Base-by-base conservation (phyloP, 2,113 vertebrate genomes). In the Bujurquina vittata region DNA sequence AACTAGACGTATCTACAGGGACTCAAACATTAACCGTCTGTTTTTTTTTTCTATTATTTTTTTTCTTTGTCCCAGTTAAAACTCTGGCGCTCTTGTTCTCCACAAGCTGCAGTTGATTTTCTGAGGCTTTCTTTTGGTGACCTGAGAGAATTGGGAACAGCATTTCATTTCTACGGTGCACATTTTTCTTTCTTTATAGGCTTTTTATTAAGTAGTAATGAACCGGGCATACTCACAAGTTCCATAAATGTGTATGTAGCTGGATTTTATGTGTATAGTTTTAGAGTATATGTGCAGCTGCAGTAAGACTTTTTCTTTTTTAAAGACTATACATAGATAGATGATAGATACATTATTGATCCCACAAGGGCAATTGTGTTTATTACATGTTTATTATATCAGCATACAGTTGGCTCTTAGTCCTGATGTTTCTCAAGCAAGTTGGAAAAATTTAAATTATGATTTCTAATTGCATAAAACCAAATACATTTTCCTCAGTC, bases 101-200 rank as follows among this genome's bases (percentile, higher is more conserved):
- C 12, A 43, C 37, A 18, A 77, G 76, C 77, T 59, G 63, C 4
- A 18, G 74, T 81, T 78, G 78, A 88, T 88, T 81, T 54, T 29
- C 63, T 78, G 82, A 63, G 58, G 57, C 75, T 49, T 59, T 56
- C 26, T 59, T 31, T 8, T 18, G n/a, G 46, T 35, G 49, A 56
- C 55, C 69, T 23, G 72, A 73, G 81, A 49, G 62, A 31, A 10
- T 77, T 80, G 61, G 33, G 9, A 10, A 37, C 15, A 12, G 20
- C 33, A 11, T 3, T 31, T 31, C 17, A 33, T 17, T 15, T 1
- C 14, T 61, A 4, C 29, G 26, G 11, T 31, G 14, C 58, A 49
- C 14, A 6, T 60, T 7, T 7, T 17, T 31, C 14, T 61, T 61
- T 31, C 15, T 61, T 33, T 35, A 61, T 7, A 61, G 31, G 60